Conservation (phyloP, 35 echinoderm and acorn worm species). For the Hemicentrotus pulcherrimus region DNA sequence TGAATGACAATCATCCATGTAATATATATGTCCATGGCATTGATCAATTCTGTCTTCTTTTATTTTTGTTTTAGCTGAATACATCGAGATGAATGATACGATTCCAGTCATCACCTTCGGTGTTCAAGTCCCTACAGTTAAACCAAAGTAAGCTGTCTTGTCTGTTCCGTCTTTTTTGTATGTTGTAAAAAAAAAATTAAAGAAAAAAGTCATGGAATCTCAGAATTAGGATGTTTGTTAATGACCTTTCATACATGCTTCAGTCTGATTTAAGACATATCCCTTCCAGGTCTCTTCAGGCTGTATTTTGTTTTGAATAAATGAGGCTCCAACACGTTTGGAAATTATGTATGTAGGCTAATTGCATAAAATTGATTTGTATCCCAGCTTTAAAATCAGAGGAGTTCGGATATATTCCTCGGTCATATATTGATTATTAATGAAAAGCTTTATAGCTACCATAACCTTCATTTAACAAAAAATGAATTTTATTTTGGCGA, state of each 20-base stretch:
- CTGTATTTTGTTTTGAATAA: background rate
- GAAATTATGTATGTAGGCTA: too few species aligned
- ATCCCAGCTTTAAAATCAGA: background rate
- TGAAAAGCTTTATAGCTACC: background rate
- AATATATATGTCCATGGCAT: background rate
- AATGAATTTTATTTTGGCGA: too few species aligned
- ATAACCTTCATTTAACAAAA: background rate
- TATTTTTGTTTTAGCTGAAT: conserved; percentile 42
- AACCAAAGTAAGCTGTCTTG: conserved; percentile 55
- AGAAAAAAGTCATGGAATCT: too few species aligned
- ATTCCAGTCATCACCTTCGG: conserved; percentile 71
- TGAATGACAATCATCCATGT: too few species aligned
- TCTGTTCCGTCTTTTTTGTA: background rate
- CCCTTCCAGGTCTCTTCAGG: background rate
- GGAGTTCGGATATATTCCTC: background rate
- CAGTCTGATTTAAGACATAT: too few species aligned
- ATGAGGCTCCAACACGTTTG: too few species aligned
- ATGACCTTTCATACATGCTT: too few species aligned
- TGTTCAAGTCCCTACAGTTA: conserved; percentile 58
- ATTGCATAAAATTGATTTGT: background rate
- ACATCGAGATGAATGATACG: conserved; percentile 64
- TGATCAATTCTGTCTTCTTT: background rate
- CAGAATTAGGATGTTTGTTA: too few species aligned
- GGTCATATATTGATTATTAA: background rate
- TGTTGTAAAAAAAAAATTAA: background rate